phyloP scores from a whole-genome alignment of 1,140 invertebrate species.

The Pseudachorutes palmiensis region DNA sequence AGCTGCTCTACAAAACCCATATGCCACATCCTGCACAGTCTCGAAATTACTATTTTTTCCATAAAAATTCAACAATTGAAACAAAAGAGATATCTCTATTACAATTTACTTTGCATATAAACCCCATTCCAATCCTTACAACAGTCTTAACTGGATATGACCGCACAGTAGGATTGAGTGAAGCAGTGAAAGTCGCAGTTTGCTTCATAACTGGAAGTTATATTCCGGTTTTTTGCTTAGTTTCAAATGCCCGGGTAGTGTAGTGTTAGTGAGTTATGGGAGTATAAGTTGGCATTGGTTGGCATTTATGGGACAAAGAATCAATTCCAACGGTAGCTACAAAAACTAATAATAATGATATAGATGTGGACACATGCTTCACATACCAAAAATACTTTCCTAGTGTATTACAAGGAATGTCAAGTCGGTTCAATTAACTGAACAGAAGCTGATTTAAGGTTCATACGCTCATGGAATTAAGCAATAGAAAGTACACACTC shows the following conservation, averaged over 20 bases:
- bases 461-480: background rate
- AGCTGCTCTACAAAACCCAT: too few species aligned
- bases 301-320: constrained; percentile 2
- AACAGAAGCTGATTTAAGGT: background rate
- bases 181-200: background rate
- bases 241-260: background rate
- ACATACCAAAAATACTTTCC: too few species aligned
- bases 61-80: too few species aligned
- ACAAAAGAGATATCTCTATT: too few species aligned
- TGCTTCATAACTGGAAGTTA: too few species aligned
- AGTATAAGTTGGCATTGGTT: background rate
- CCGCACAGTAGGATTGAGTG: background rate
- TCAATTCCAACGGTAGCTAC: background rate
- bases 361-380: background rate
- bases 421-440: too few species aligned
- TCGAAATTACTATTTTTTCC: too few species aligned
- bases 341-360: background rate
- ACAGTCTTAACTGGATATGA: too few species aligned
- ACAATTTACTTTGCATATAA: constrained; percentile 5
- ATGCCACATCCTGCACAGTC: too few species aligned
- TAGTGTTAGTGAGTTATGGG: background rate
- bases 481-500: too few species aligned
- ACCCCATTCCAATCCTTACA: background rate
- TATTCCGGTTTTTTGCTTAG: background rate
- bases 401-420: too few species aligned